Evolutionary conservation across 2,888 invertebrate species (phyloP), one percentile per base, ranked within the genome.

Genomic region (Drosophila buzzatii): DNA sequence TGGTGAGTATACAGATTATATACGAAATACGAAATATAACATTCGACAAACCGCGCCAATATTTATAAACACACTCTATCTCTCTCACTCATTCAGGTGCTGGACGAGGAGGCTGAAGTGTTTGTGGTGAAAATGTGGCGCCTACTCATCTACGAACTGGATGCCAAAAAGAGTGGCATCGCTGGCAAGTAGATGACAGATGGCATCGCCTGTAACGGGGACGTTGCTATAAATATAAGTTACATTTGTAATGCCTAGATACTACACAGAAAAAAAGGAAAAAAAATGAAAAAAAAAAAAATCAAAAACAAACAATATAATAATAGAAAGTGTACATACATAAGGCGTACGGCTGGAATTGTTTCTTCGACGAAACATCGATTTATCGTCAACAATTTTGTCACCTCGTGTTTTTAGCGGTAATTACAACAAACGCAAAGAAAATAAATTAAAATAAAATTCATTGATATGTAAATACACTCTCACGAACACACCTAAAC

Each of bases 81-180:
- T 9, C 12, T 55, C 16, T 49, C 49, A 2, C 49, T 12, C 31
- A 4, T 9, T 4, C 93, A 99, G 99, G 99, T 99, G 83, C 95
- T 99, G 91, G 99, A 99, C 93, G 99, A 99, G 93, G 99, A 99
- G 94, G 99, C 99, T 5, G 99, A 99, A 94, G 99, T 99, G 82
- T 99, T 99, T 94, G 99, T 99, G 89, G 99, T 99, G 78, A 99
- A 99, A 95, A 98, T 99, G 99, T 99, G 99, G 99, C 95, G 99
- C 85, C 95, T 99, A 91, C 95, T 99, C 79, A 99, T 99, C 90
- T 99, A 99, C 94, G 99, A 99, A 95, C 98, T 99, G 86, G 99
- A 99, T 95, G 99, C 99, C 67, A 99, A 99, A 94, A 98, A 98
- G 93, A 95, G 97, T 92, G 99, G 98, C 67, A 76, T 85, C 71